These are phyloP conservation scores for Dynastes grantii DNA, from an alignment of 2,888 invertebrate species.

Conservation along the genomic window DNA sequence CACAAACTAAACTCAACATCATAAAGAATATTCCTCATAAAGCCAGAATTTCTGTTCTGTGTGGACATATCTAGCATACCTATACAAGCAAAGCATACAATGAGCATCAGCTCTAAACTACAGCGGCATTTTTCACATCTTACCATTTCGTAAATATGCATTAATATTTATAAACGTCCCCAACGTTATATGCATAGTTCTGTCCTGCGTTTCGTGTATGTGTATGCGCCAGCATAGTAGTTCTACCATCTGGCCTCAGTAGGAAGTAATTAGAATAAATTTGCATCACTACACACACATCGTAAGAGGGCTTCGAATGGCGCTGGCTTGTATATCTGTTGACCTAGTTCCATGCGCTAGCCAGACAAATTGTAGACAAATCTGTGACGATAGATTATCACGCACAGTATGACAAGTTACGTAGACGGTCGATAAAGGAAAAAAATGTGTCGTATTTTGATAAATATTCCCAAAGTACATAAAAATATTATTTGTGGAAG, in stretches of 20 bases:
- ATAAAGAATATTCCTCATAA: too few species aligned
- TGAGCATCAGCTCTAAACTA: neutral
- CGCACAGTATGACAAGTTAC: conserved; percentile 16
- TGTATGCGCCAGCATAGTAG: neutral
- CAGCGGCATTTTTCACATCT: too few species aligned
- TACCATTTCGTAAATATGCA: neutral
- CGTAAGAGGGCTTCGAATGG: conserved; percentile 35
- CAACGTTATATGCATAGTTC: conserved; percentile 22
- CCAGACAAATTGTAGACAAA: conserved; percentile 45
- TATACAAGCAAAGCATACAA: neutral
- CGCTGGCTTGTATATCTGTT: conserved; percentile 24
- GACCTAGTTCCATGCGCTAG: conserved; percentile 30
- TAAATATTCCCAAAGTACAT: too few species aligned
- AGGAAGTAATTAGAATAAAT: conserved; percentile 47
- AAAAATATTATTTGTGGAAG: too few species aligned
- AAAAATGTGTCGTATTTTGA: neutral
- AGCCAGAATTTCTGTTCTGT: too few species aligned
- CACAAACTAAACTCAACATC: too few species aligned
- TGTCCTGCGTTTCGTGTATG: conserved; percentile 12
- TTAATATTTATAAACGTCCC: conserved; percentile 28
- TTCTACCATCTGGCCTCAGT: conserved; percentile 42
- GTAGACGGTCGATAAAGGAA: too few species aligned
- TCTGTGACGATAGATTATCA: conserved; percentile 33
- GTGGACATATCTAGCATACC: too few species aligned
- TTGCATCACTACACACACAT: conserved; percentile 26